Evolutionary conservation across 2,113 vertebrate genomes (phyloP).

Genomic region (Athene cunicularia): DNA sequence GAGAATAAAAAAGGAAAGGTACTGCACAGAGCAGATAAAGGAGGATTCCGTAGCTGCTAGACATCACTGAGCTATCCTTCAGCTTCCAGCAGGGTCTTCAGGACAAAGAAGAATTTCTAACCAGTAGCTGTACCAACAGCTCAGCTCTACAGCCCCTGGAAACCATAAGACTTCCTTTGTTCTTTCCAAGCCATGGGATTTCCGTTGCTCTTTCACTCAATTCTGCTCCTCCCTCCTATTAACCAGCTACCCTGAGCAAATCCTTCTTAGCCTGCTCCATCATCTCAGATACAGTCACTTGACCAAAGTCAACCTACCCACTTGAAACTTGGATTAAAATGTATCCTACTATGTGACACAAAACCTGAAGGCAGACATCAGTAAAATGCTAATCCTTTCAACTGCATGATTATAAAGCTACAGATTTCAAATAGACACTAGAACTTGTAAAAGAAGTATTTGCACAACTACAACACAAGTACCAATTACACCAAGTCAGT

Average conservation of each 20-base stretch:
- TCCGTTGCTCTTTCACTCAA: background rate
- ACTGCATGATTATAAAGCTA: background rate
- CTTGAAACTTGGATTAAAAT: background rate
- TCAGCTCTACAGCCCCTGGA: background rate
- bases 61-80: background rate
- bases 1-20: background rate
- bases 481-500: background rate
- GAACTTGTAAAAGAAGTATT: background rate
- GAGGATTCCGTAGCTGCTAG: background rate
- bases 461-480: rapidly evolving
- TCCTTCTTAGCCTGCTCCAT: background rate
- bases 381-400: background rate
- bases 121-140: background rate
- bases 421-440: background rate
- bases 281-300: background rate
- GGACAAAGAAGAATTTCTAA: background rate
- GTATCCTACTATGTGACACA: background rate
- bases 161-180: background rate
- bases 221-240: background rate
- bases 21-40: background rate
- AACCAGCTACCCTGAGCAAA: background rate
- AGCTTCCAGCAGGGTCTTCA: background rate
- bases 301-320: rapidly evolving
- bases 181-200: background rate
- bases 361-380: background rate